phyloP scores from a whole-genome alignment of 2,797 vertebrate genomes.

The Okamejei kenojei region DNA sequence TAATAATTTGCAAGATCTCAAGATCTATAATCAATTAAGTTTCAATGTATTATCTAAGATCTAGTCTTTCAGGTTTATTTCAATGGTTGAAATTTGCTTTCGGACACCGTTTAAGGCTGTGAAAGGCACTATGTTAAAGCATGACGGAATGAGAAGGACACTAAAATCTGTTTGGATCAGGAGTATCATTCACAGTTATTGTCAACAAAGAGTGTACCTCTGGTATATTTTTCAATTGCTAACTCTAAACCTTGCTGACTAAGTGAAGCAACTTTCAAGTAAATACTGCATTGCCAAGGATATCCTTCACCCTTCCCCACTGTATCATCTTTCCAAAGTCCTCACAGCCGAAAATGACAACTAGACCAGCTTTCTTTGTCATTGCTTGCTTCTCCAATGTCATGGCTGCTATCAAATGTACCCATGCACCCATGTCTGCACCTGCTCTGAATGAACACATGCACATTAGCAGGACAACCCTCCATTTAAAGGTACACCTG shows the following conservation, averaged over 20 bases:
- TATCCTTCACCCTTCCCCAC: background rate
- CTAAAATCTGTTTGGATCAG: background rate
- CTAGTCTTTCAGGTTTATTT: background rate
- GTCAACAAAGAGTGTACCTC: background rate
- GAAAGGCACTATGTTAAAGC: background rate
- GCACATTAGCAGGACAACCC: background rate
- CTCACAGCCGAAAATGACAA: conserved; percentile 28
- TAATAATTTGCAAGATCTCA: background rate
- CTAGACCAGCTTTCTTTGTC: conserved; percentile 26
- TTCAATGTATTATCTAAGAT: background rate
- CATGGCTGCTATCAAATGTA: conserved; percentile 30
- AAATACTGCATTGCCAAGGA: background rate
- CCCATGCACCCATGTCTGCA: conserved; percentile 31
- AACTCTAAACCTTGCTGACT: background rate
- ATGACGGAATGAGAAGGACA: background rate
- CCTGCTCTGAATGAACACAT: conserved; percentile 23
- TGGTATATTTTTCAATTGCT: background rate
- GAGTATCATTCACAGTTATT: background rate
- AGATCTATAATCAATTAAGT: background rate
- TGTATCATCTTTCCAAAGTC: conserved; percentile 29
- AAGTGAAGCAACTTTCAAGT: background rate
- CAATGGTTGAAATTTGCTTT: background rate
- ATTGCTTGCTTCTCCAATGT: conserved; percentile 29
- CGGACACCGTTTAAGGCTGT: background rate
- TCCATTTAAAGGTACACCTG: conserved; percentile 27